Conservation (phyloP, 2,113 vertebrate species). For the Coracopsis vasa region DNA sequence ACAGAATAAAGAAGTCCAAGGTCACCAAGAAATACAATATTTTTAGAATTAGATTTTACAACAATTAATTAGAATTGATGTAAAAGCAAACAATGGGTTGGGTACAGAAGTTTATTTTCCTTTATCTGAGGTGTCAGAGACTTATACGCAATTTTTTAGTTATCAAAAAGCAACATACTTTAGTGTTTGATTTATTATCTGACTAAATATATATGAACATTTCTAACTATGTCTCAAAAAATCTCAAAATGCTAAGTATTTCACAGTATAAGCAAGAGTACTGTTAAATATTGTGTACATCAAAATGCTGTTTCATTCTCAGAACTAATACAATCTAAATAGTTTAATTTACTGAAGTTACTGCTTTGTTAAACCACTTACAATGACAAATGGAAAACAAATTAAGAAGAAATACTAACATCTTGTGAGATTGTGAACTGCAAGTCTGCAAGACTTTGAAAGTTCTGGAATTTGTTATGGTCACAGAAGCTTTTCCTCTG, state of each 20-base stretch:
- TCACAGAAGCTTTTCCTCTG: not conserved
- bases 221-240: not conserved
- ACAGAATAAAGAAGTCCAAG: not conserved
- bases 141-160: conserved; percentile 5
- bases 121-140: not conserved
- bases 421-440: not conserved
- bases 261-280: not conserved
- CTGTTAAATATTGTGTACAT: not conserved
- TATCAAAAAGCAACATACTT: conserved; percentile 30
- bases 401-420: not conserved
- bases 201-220: not conserved
- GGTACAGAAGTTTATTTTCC: conserved; percentile 43
- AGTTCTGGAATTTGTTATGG: not conserved
- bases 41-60: too few relatives aligned
- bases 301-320: not conserved
- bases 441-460: not conserved
- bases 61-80: too few relatives aligned
- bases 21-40: not conserved
- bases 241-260: not conserved
- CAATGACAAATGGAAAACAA: not conserved
- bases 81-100: conserved; percentile 6
- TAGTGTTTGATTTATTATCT: conserved; percentile 45
- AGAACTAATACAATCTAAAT: not conserved
- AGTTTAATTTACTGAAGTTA: not conserved
- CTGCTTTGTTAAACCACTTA: not conserved